phyloP scores from a whole-genome alignment of 2,797 vertebrate genomes.

The Sebastes vulpes region DNA sequence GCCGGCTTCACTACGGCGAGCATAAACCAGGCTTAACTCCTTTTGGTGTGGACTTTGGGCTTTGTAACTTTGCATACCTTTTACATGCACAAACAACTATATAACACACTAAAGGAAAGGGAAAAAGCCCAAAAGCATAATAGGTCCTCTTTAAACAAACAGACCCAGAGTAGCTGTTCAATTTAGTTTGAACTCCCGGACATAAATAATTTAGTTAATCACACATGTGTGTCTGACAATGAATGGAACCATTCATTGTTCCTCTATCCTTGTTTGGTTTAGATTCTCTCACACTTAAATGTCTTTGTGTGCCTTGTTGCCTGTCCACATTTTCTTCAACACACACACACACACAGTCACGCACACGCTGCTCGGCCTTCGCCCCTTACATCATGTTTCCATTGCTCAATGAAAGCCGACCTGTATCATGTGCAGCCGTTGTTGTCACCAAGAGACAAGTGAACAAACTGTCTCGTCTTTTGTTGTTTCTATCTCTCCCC shows the following conservation, averaged over 20 bases:
- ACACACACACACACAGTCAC: background rate
- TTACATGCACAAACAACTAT: too few species aligned
- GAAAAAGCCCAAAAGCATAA: too few species aligned
- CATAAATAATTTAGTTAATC: background rate
- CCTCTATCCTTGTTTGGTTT: background rate
- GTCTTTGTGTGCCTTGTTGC: background rate
- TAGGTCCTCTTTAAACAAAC: background rate
- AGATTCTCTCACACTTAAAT: background rate
- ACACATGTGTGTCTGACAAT: background rate
- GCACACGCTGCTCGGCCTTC: slow-evolving; percentile 27
- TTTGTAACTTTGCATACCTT: too few species aligned
- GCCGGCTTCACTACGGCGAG: too few species aligned
- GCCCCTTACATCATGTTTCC: slow-evolving; percentile 68
- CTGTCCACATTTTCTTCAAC: slow-evolving; percentile 1
- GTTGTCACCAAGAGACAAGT: slow-evolving; percentile 17
- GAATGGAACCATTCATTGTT: background rate
- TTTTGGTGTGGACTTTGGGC: too few species aligned
- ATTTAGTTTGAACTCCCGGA: background rate
- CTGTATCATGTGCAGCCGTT: slow-evolving; percentile 38
- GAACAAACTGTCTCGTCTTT: slow-evolving; percentile 19
- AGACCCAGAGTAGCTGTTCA: background rate
- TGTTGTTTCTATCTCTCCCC: background rate
- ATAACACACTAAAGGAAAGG: too few species aligned
- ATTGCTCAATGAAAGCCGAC: slow-evolving; percentile 62
- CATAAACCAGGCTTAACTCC: too few species aligned